Evolutionary conservation across 1,140 invertebrate genomes (phyloP), one percentile per base, ranked within the genome.

Genomic region (Pinna nobilis): DNA sequence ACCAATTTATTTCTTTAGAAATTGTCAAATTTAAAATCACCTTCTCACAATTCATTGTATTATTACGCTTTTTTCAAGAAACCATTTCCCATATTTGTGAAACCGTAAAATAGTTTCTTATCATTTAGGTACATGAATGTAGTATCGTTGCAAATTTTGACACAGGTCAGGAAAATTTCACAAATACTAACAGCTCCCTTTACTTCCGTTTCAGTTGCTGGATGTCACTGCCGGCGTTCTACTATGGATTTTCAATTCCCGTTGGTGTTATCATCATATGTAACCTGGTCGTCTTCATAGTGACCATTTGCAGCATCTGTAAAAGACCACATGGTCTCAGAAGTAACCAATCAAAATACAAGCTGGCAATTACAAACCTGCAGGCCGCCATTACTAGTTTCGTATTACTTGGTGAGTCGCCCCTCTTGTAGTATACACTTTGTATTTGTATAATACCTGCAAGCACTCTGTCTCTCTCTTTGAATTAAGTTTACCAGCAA

Each of bases 301-400:
- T 90, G 28, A 86, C 90, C 28, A 78, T 89, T 25, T 76, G 85
- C 32, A 88, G 87, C 44, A 83, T 86, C 6, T 88, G 84, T 47
- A 79, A 80, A 37, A 57, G 85, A 55, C 82, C 82, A 1, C 79
- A 74, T 32, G 82, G 82, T 4, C 66, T 90, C 7, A 79, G 86
- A 9, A 86, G 79, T 59, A 90, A 86, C 70, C 85, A 89, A 79
- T 81, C 80, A 28, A 83, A 88, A 70, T 74, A 79, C 15, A 82
- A 84, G 25, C 80, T 88, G 39, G 78, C 84, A 9, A 81, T 88
- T 44, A 86, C 84, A 7, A 88, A 89, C 60, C 70, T 90, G 11
- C 85, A 88, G 39, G 89, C 89, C n/a, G 88, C 87, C n/a, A 76
- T 90, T 32, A 87, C 88, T n/a, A 86, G 88, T 50, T 90, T 90